Evolutionary conservation across 2,888 invertebrate species (phyloP).

Genomic region (Acanthopleura granulata): DNA sequence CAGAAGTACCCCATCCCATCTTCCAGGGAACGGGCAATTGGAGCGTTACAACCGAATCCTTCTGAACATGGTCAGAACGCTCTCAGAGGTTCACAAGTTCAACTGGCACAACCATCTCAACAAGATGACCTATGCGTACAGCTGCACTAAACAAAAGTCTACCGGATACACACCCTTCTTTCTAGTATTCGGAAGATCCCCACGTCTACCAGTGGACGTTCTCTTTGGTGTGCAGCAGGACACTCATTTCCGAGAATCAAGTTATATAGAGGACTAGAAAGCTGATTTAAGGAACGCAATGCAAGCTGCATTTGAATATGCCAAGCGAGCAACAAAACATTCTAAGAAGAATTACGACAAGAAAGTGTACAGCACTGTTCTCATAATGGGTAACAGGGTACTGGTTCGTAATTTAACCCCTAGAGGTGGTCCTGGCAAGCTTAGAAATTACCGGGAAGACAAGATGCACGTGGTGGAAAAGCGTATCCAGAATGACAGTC

Average conservation of each 20-base stretch:
- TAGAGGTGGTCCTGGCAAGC: slow-evolving; percentile 16
- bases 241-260: not conserved
- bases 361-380: not conserved
- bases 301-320: not conserved
- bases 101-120: not conserved
- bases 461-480: not conserved
- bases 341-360: slow-evolving; percentile 6
- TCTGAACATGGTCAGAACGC: not conserved
- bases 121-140: not conserved
- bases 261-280: not conserved
- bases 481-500: not conserved
- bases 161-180: not conserved
- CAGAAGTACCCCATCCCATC: not conserved
- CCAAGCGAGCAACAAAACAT: not conserved
- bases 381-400: not conserved
- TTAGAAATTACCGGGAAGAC: slow-evolving; percentile 11
- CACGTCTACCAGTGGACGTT: not conserved
- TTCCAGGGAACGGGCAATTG: not conserved
- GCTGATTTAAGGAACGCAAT: not conserved
- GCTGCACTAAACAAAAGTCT: not conserved
- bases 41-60: not conserved
- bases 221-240: not conserved
- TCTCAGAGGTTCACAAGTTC: not conserved
- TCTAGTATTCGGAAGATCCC: not conserved
- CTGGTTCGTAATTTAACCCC: not conserved